A percentile compares a stretch with the other conserved stretches of the same genome.
Conservation (phyloP, 2,888 invertebrate genomes). For the Priocnemis perturbator region DNA sequence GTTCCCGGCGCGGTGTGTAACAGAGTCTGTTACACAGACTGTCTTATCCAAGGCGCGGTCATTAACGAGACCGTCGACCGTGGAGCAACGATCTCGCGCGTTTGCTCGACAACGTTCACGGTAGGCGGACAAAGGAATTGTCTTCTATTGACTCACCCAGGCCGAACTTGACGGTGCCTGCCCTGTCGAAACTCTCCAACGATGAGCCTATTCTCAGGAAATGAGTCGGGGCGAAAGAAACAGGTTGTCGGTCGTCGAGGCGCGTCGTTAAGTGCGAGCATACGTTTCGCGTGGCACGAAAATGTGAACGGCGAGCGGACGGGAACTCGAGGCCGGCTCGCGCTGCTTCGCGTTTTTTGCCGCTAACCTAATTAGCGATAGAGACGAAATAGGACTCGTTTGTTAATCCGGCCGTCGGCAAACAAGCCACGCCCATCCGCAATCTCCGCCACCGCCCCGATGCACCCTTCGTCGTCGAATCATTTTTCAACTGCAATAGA, state of each 20-base stretch:
- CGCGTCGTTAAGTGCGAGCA: too few species aligned
- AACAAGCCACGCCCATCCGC: slow-evolving; percentile 4
- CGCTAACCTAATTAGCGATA: slow-evolving; percentile 2
- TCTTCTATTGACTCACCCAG: slow-evolving; percentile 23
- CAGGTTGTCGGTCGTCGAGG: neutral
- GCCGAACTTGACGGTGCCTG: neutral
- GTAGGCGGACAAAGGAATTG: slow-evolving; percentile 46
- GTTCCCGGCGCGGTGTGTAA: slow-evolving; percentile 40
- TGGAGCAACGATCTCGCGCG: slow-evolving; percentile 33
- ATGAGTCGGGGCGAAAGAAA: neutral
- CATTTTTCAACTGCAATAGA: too few species aligned
- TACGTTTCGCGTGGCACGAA: neutral
- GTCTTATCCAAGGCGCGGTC: slow-evolving; percentile 46
- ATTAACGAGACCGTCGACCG: slow-evolving; percentile 53
- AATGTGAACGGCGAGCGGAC: neutral
- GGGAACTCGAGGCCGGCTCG: neutral
- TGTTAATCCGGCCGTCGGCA: neutral
- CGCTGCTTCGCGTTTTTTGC: neutral
- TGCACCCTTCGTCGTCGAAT: too few species aligned
- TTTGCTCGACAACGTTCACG: slow-evolving; percentile 19
- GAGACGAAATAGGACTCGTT: slow-evolving; percentile 5
- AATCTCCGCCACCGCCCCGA: neutral
- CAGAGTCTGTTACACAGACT: slow-evolving; percentile 36
- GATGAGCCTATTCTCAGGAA: slow-evolving; percentile 1
- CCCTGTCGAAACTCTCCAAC: slow-evolving; percentile 4